Conservation (phyloP, 2,797 vertebrate genomes). For the Microchirus variegatus region DNA sequence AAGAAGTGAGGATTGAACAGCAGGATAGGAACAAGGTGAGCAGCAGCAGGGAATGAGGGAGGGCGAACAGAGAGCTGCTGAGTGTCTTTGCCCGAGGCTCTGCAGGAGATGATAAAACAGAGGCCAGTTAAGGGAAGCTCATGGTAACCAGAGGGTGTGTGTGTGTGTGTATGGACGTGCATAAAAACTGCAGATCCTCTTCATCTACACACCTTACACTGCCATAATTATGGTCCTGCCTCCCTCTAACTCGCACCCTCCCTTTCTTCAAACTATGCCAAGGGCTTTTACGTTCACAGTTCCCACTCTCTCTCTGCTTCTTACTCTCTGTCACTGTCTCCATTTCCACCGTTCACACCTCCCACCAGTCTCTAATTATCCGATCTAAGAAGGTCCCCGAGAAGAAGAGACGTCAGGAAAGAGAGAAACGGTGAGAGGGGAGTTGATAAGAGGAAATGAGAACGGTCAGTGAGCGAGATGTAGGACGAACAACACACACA, state of each 20-base stretch:
- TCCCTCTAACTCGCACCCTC: conserved; percentile 32
- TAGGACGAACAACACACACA: conserved; percentile 14
- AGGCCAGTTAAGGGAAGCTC: conserved; percentile 51
- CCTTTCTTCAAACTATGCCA: conserved; percentile 63
- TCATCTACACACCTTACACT: conserved; percentile 69
- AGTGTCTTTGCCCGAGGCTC: conserved; percentile 62
- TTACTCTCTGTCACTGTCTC: conserved; percentile 66
- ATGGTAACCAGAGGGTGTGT: conserved; percentile 50
- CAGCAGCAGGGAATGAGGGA: conserved; percentile 32
- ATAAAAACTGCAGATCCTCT: conserved; percentile 63
- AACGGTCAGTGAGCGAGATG: conserved; percentile 46
- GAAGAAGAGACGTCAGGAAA: conserved; percentile 52
- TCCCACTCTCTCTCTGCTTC: conserved; percentile 55
- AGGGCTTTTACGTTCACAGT: conserved; percentile 73
- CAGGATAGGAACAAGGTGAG: conserved; percentile 26
- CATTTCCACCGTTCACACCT: conserved; percentile 72
- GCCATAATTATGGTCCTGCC: conserved; percentile 66
- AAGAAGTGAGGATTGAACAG: conserved; percentile 21
- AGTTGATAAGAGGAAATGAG: conserved; percentile 48
- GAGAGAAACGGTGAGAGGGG: conserved; percentile 24
- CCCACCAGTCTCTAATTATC: conserved; percentile 74
- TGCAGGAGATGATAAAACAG: conserved; percentile 61
- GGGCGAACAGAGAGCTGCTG: conserved; percentile 11
- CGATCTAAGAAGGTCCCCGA: conserved; percentile 71
- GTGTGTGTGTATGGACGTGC: conserved; percentile 24